Evolutionary conservation across 2,797 vertebrate genomes (phyloP).

Genomic region (Ctenopoma multispine): DNA sequence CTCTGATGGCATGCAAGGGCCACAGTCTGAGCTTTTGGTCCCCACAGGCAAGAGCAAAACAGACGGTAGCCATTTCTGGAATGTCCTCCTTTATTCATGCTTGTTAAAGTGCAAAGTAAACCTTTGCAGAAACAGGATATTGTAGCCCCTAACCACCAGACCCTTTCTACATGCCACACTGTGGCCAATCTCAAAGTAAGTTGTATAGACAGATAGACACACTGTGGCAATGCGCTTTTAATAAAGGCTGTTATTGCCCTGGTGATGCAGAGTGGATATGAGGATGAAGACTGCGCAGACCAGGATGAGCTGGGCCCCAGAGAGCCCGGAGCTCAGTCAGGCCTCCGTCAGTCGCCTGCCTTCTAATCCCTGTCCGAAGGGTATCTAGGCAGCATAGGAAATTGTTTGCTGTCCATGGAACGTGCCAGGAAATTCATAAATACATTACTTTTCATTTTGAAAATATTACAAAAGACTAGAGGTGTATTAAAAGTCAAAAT

Average conservation of each 20-base stretch:
- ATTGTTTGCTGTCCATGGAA: constrained; percentile 87
- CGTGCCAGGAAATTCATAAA: constrained; percentile 89
- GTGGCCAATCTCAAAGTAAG: constrained; percentile 78
- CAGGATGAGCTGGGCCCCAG: constrained; percentile 77
- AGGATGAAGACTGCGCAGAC: constrained; percentile 75
- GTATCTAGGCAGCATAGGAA: constrained; percentile 83
- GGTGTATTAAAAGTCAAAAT: constrained; percentile 86
- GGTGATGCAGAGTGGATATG: constrained; percentile 81
- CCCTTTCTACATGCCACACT: constrained; percentile 78
- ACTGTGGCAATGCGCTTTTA: constrained; percentile 84
- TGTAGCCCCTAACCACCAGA: constrained; percentile 83
- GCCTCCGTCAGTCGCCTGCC: constrained; percentile 81
- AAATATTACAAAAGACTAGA: constrained; percentile 83
- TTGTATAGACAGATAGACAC: constrained; percentile 78
- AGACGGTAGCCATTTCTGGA: constrained; percentile 83
- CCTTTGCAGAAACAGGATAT: constrained; percentile 87
- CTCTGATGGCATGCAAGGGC: constrained; percentile 73
- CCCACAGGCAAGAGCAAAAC: constrained; percentile 71
- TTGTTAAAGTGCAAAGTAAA: constrained; percentile 87
- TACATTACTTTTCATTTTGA: constrained; percentile 87
- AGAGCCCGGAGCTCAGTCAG: constrained; percentile 77
- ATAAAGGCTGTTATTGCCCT: constrained; percentile 86
- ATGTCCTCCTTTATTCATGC: constrained; percentile 85
- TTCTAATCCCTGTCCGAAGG: constrained; percentile 85
- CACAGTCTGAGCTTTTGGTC: constrained; percentile 60